phyloP scores from a whole-genome alignment of 2,888 invertebrate genomes.

The Drosophila neoperkinsi region DNA sequence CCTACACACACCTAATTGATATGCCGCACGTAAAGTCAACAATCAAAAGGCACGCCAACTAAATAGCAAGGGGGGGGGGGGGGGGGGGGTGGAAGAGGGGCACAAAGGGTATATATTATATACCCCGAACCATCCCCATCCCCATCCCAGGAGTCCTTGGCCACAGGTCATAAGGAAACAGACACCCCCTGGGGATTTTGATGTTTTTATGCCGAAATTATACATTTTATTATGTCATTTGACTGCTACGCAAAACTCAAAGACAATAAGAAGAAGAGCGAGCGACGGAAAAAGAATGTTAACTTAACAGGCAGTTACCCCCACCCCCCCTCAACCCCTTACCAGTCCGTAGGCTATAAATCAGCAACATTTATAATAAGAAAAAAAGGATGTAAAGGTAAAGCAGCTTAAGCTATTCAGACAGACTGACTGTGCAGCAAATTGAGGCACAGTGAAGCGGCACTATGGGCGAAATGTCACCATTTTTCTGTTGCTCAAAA shows the following conservation, averaged over 20 bases:
- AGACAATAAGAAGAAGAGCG: background rate
- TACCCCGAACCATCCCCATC: background rate
- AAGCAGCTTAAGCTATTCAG: conserved; percentile 22
- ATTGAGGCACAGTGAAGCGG: background rate
- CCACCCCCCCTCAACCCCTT: background rate
- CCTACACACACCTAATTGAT: conserved; percentile 72
- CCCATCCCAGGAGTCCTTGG: background rate
- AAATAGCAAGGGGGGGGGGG: background rate
- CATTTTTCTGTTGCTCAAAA: background rate
- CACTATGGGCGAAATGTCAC: background rate
- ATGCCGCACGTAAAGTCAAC: conserved; percentile 66
- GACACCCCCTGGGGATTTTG: conserved; percentile 64
- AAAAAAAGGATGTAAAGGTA: conserved; percentile 33
- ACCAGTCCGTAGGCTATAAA: conserved; percentile 47
- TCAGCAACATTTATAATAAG: conserved; percentile 65
- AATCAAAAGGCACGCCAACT: conserved; percentile 49
- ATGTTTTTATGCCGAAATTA: conserved; percentile 73
- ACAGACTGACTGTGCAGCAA: conserved; percentile 16
- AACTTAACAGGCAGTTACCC: conserved; percentile 62
- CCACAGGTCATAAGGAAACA: conserved; percentile 3
- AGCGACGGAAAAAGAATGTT: conserved; percentile 21
- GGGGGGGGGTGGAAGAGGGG: background rate
- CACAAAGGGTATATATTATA: background rate
- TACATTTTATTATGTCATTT: conserved; percentile 77
- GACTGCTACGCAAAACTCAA: conserved; percentile 46